Percentiles rank a stretch among this genome's conserved stretches.
These are phyloP conservation scores for Dastarcus helophoroides DNA, from an alignment of 2,888 invertebrate species.

Conservation along the genomic window DNA sequence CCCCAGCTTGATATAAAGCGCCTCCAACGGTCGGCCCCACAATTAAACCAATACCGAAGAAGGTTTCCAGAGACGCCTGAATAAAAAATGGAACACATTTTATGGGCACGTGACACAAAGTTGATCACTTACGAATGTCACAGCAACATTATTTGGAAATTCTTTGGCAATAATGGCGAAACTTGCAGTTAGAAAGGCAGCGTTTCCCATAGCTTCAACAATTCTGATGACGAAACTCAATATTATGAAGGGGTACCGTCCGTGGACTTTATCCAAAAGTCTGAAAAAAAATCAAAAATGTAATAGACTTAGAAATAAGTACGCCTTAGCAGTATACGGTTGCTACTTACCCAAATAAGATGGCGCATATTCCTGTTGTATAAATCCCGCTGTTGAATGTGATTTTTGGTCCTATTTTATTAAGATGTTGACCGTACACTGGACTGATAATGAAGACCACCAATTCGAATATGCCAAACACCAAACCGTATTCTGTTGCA, in stretches of 20 bases:
- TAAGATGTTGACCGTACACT: slow-evolving; percentile 67
- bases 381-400: slow-evolving; percentile 75
- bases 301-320: neutral
- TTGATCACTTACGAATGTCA: slow-evolving; percentile 66
- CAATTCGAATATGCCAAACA: slow-evolving; percentile 78
- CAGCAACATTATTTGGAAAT: slow-evolving; percentile 75
- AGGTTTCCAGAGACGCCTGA: slow-evolving; percentile 73
- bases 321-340: neutral
- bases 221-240: slow-evolving; percentile 70
- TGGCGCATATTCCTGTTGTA: slow-evolving; percentile 71
- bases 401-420: slow-evolving; percentile 65
- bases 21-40: slow-evolving; percentile 88
- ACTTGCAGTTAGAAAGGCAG: slow-evolving; percentile 74
- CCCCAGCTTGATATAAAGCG: slow-evolving; percentile 65
- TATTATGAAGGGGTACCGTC: slow-evolving; percentile 60
- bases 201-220: slow-evolving; percentile 75
- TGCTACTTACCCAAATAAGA: slow-evolving; percentile 60
- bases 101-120: too few relatives aligned
- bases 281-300: slow-evolving; percentile 35
- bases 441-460: slow-evolving; percentile 75
- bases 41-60: slow-evolving; percentile 77
- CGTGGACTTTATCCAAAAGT: slow-evolving; percentile 57
- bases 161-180: slow-evolving; percentile 81
- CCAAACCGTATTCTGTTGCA: slow-evolving; percentile 73
- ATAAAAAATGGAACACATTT: slow-evolving; percentile 13